These are phyloP conservation scores for Rhinichthys osculus DNA, from an alignment of 2,797 vertebrate genomes.

Conservation along the genomic window DNA sequence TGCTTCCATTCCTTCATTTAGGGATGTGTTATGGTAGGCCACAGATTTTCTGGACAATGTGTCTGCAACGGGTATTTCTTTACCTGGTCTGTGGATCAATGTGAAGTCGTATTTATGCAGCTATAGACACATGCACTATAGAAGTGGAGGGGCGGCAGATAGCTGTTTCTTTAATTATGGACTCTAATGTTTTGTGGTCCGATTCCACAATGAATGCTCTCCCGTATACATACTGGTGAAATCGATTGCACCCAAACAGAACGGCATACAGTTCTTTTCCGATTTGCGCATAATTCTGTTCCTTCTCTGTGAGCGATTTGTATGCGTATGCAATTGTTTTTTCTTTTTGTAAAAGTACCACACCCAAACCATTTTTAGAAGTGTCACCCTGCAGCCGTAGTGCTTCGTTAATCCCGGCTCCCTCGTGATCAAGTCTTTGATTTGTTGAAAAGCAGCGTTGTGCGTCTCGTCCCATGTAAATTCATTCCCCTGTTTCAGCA, in stretches of 20 bases:
- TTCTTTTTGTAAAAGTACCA: neutral
- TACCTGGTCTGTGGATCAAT: neutral
- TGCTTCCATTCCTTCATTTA: conserved; percentile 54
- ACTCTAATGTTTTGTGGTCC: neutral
- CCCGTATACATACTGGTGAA: neutral
- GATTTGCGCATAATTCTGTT: neutral
- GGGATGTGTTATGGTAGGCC: neutral
- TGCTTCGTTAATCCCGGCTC: neutral
- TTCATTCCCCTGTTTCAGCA: neutral
- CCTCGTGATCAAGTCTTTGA: conserved; percentile 6
- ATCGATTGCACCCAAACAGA: neutral
- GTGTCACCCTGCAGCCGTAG: neutral
- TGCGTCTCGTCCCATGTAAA: neutral
- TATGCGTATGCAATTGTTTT: neutral
- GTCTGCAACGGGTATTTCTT: neutral
- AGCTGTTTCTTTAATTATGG: neutral
- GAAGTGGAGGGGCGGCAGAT: neutral
- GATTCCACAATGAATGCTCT: neutral
- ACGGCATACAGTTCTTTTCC: neutral
- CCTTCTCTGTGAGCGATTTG: neutral
- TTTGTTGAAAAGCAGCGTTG: neutral
- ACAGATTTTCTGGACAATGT: neutral
- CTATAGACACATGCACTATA: neutral
- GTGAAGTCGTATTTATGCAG: neutral
- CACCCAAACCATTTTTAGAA: neutral